A percentile compares a stretch with the other conserved stretches of the same genome.
Conservation (phyloP, 2,113 vertebrate species). For the Psilopsiagon aurifrons region DNA sequence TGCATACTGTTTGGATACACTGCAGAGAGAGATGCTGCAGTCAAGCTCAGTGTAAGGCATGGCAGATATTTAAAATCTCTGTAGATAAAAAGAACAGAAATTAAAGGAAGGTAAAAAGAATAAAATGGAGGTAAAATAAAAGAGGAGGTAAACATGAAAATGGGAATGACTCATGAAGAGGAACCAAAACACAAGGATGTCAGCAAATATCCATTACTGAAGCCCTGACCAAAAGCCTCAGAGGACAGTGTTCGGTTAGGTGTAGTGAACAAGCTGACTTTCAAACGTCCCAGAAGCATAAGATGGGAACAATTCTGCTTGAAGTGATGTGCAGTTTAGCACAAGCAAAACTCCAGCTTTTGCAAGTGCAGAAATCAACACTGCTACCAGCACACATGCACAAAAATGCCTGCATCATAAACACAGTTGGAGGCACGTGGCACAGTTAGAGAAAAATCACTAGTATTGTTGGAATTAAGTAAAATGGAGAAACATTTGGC, state of each 20-base stretch:
- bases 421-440: background rate
- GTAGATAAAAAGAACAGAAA: background rate
- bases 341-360: background rate
- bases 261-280: background rate
- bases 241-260: background rate
- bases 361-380: background rate
- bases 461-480: background rate
- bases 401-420: background rate
- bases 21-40: background rate
- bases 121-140: background rate
- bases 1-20: background rate
- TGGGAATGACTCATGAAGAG: background rate
- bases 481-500: background rate
- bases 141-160: background rate
- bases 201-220: background rate
- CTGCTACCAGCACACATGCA: background rate
- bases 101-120: background rate
- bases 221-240: background rate
- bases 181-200: background rate
- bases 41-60: background rate
- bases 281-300: background rate
- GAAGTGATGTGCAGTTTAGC: background rate
- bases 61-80: background rate
- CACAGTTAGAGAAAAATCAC: background rate
- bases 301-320: background rate